These are phyloP conservation scores for Alcis repandata DNA, from an alignment of 2,888 invertebrate species.

Conservation along the genomic window DNA sequence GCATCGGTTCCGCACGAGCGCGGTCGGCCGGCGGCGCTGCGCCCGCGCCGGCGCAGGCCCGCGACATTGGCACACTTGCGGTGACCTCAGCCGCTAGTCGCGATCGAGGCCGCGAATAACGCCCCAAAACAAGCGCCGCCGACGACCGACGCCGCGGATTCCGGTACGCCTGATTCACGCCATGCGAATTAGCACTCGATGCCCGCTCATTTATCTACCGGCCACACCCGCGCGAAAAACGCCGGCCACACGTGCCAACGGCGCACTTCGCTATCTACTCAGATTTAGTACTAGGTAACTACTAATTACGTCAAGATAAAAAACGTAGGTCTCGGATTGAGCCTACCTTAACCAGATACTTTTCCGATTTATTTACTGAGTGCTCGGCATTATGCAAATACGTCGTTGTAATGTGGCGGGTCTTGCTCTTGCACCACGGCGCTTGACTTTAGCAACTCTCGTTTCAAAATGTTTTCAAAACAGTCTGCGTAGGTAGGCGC, in stretches of 20 bases:
- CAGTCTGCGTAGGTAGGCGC: conserved; percentile 74
- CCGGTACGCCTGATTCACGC: conserved; percentile 81
- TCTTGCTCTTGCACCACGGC: conserved; percentile 84
- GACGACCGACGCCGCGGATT: conserved; percentile 65
- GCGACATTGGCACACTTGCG: conserved; percentile 85
- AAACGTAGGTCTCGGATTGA: conserved; percentile 50
- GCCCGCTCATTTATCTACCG: conserved; percentile 63
- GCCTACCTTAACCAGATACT: conserved; percentile 69
- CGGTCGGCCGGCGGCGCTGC: conserved; percentile 58
- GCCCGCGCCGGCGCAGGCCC: conserved; percentile 64
- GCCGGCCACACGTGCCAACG: conserved; percentile 67
- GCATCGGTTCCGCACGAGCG: conserved; percentile 78
- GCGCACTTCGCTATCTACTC: conserved; percentile 56
- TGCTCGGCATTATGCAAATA: conserved; percentile 83
- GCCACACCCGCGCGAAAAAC: conserved; percentile 68
- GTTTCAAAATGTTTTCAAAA: conserved; percentile 85
- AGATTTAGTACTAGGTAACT: conserved; percentile 36
- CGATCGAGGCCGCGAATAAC: conserved; percentile 80
- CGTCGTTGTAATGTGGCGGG: conserved; percentile 75
- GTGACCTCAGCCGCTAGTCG: conserved; percentile 76
- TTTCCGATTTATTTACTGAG: conserved; percentile 68
- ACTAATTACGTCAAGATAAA: conserved; percentile 50
- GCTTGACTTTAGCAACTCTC: conserved; percentile 72
- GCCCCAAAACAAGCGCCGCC: conserved; percentile 76
- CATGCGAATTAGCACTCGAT: conserved; percentile 68